phyloP scores from a whole-genome alignment of 2,888 invertebrate species.

The Caprella mutica region DNA sequence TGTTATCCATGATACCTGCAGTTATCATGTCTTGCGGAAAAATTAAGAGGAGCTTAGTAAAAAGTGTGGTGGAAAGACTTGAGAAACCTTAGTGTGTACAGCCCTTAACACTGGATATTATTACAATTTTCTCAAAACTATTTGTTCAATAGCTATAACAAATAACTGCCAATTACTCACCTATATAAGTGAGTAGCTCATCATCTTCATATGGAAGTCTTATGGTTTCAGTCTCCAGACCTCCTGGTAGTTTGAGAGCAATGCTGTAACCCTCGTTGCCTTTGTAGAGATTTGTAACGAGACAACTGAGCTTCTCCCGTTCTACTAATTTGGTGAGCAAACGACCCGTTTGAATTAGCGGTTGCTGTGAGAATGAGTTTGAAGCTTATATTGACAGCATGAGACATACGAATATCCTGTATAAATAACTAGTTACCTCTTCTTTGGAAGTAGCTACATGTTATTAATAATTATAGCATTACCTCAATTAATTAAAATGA shows the following conservation, averaged over 20 bases:
- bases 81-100: too few species aligned
- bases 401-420: too few species aligned
- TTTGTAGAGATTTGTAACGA: constrained; percentile 81
- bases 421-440: background rate
- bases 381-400: too few species aligned
- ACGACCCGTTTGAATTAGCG: constrained; percentile 26
- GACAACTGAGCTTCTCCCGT: constrained; percentile 72
- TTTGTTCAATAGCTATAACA: too few species aligned
- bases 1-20: too few species aligned
- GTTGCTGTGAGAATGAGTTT: constrained; percentile 16
- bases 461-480: too few species aligned
- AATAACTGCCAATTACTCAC: constrained; percentile 20
- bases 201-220: constrained; percentile 70
- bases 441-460: too few species aligned
- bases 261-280: constrained; percentile 79
- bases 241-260: constrained; percentile 35
- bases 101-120: background rate
- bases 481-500: too few species aligned
- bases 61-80: too few species aligned
- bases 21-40: too few species aligned
- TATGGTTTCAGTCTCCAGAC: constrained; percentile 36
- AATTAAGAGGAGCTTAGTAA: too few species aligned
- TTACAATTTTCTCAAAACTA: background rate
- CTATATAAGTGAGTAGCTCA: constrained; percentile 38
- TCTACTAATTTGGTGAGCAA: constrained; percentile 38